These are phyloP conservation scores for Gastrophysa polygoni DNA, from an alignment of 2,888 invertebrate genomes.

Conservation along the genomic window DNA sequence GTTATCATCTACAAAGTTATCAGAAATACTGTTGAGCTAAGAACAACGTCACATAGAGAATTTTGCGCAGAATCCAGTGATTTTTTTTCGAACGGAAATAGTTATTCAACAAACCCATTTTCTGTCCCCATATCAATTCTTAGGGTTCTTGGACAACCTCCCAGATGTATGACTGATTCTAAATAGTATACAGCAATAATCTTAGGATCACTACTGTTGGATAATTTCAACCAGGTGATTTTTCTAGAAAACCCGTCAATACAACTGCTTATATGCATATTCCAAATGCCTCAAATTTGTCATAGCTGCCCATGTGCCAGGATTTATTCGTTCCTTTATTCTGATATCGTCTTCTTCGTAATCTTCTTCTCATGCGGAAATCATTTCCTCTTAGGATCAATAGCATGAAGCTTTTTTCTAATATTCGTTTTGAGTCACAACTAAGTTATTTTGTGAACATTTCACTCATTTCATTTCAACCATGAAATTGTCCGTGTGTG, in stretches of 20 bases:
- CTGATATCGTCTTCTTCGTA: background rate
- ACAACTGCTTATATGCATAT: slow-evolving; percentile 1
- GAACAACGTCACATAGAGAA: no score
- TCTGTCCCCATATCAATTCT: background rate
- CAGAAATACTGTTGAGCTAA: no score
- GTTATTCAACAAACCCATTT: background rate
- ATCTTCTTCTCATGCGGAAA: background rate
- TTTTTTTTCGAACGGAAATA: no score
- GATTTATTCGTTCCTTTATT: no score
- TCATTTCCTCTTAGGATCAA: background rate
- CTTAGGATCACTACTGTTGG: background rate
- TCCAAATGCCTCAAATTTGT: slow-evolving; percentile 5
- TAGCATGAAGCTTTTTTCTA: background rate
- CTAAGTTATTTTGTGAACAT: background rate
- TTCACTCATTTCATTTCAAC: slow-evolving; percentile 1
- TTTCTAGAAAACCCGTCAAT: background rate
- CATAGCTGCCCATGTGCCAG: background rate
- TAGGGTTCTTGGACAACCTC: background rate
- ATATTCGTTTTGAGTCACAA: background rate
- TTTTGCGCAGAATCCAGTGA: no score
- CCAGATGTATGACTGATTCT: background rate
- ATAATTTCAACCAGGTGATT: background rate
- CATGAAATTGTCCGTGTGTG: no score
- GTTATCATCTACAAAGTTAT: no score
- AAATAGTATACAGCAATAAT: no score